A percentile compares a stretch with the other conserved stretches of the same genome.
Conservation (phyloP, 2,797 vertebrate genomes). For the Pterois miles region DNA sequence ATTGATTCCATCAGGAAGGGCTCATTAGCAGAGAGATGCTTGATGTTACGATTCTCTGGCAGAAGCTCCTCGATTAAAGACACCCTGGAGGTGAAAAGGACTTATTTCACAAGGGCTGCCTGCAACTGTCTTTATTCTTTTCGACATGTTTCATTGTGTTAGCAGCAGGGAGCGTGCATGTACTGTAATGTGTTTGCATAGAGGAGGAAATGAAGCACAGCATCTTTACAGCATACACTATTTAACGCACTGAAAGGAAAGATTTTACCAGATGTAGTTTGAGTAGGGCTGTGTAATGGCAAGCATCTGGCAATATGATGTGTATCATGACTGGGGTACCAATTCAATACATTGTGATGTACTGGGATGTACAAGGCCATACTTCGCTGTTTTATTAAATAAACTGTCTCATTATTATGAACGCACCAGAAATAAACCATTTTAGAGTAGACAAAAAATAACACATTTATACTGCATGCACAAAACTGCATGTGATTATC, state of each 20-base stretch:
- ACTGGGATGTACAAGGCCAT: too few relatives aligned
- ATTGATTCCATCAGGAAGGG: conserved; percentile 14
- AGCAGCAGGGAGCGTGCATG: not conserved
- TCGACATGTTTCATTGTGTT: not conserved
- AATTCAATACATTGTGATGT: too few relatives aligned
- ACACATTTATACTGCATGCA: too few relatives aligned
- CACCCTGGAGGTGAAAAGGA: not conserved
- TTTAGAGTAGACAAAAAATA: too few relatives aligned
- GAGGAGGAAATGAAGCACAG: not conserved
- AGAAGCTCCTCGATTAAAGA: conserved; percentile 13
- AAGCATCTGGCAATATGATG: too few relatives aligned
- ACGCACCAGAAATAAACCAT: too few relatives aligned
- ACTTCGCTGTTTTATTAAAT: too few relatives aligned
- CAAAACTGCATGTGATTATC: too few relatives aligned
- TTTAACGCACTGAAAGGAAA: not conserved
- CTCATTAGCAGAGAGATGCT: conserved; percentile 18
- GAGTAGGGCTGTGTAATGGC: not conserved
- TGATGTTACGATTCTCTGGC: not conserved
- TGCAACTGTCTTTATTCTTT: not conserved
- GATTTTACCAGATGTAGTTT: not conserved
- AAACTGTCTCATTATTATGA: too few relatives aligned
- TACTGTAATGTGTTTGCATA: not conserved
- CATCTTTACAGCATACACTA: not conserved
- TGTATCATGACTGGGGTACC: too few relatives aligned
- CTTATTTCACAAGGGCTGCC: not conserved